Conservation (phyloP, 2,888 invertebrate species). For the Hypsopygia costalis region DNA sequence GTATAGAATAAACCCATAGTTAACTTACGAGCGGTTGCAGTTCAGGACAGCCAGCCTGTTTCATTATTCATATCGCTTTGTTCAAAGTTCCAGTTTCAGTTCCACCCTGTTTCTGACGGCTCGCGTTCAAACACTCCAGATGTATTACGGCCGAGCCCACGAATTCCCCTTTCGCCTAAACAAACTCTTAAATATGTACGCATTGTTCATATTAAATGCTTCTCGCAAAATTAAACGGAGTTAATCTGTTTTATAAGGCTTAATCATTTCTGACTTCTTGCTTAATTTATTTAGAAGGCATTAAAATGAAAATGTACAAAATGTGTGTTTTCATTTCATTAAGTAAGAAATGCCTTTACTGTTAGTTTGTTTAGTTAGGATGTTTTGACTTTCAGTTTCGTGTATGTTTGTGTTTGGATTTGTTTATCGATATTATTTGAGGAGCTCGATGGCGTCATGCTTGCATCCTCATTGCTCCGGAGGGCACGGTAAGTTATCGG, state of each 20-base stretch:
- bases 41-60: slow-evolving; percentile 57
- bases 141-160: slow-evolving; percentile 5
- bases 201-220: slow-evolving; percentile 9
- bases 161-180: slow-evolving; percentile 6
- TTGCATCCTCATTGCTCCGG: too few species aligned
- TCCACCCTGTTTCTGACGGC: slow-evolving; percentile 52
- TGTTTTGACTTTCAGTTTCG: too few species aligned
- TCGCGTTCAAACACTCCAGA: slow-evolving; percentile 20
- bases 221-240: not conserved
- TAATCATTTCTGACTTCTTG: not conserved
- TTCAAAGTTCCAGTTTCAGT: slow-evolving; percentile 30
- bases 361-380: too few species aligned
- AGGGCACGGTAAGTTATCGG: too few species aligned
- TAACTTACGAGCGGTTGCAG: slow-evolving; percentile 19
- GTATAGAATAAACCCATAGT: too few species aligned
- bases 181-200: slow-evolving; percentile 9
- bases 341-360: too few species aligned
- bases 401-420: too few species aligned
- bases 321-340: too few species aligned
- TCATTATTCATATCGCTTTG: slow-evolving; percentile 78
- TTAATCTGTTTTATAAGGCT: not conserved
- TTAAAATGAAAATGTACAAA: too few species aligned
- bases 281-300: not conserved
- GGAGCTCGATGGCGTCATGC: too few species aligned
- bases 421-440: too few species aligned